phyloP scores from a whole-genome alignment of 2,113 vertebrate species.

The Chloropsis cyanopogon region DNA sequence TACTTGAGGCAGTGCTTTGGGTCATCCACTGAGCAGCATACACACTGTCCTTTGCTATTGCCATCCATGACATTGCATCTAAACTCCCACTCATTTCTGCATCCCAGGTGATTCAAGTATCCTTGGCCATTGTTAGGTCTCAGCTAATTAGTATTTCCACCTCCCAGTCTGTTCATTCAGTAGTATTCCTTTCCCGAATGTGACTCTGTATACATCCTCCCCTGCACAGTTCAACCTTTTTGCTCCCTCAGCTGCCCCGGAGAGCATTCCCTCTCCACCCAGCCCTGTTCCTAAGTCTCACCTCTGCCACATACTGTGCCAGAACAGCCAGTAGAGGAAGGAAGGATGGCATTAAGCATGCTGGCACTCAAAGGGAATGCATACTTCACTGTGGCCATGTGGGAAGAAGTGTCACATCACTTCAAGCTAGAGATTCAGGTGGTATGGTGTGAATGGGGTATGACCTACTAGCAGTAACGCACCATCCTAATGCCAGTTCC shows the following conservation, averaged over 20 bases:
- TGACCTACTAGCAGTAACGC: background rate
- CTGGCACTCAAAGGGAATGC: background rate
- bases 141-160: background rate
- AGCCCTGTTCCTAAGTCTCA: background rate
- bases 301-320: background rate
- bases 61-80: background rate
- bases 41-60: background rate
- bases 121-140: background rate
- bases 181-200: background rate
- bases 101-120: background rate
- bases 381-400: background rate
- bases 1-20: background rate
- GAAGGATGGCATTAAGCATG: background rate
- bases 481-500: background rate
- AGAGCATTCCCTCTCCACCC: background rate
- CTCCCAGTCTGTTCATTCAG: background rate
- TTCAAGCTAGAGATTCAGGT: background rate
- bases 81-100: background rate
- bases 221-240: background rate
- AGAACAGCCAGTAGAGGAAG: background rate
- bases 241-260: background rate
- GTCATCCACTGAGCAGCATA: background rate
- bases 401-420: background rate
- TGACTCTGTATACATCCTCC: background rate
- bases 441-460: background rate